Evolutionary conservation across 2,113 vertebrate genomes (phyloP).

Genomic region (Uria aalge): DNA sequence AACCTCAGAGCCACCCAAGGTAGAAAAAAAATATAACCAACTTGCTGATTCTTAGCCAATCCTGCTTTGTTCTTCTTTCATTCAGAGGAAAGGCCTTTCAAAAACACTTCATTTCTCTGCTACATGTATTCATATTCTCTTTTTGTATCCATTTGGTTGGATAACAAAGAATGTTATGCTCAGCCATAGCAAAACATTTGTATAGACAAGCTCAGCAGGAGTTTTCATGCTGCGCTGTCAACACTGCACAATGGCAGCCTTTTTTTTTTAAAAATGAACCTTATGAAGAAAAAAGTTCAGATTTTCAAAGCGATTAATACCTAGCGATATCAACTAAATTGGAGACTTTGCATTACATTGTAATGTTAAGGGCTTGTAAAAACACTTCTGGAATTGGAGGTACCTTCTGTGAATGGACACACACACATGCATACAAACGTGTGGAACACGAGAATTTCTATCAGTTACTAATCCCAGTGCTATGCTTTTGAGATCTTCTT

Average conservation of each 20-base stretch:
- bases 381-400: background rate
- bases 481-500: background rate
- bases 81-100: conserved; percentile 15
- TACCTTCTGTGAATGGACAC: background rate
- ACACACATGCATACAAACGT: background rate
- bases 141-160: conserved; percentile 24
- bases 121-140: conserved; percentile 15
- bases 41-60: conserved; percentile 1
- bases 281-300: background rate
- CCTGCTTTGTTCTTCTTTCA: conserved; percentile 23
- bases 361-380: background rate
- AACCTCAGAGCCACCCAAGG: conserved; percentile 36
- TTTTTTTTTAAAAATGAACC: background rate
- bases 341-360: background rate
- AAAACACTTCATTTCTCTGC: conserved; percentile 20
- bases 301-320: background rate
- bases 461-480: background rate
- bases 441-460: background rate
- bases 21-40: background rate
- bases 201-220: conserved; percentile 39
- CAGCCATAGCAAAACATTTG: background rate
- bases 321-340: background rate
- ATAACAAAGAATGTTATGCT: conserved; percentile 30
- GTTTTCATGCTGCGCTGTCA: conserved; percentile 23
- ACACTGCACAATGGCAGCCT: background rate